These are phyloP conservation scores for Drosophila melanosoma DNA, from an alignment of 2,888 invertebrate species.

Conservation along the genomic window DNA sequence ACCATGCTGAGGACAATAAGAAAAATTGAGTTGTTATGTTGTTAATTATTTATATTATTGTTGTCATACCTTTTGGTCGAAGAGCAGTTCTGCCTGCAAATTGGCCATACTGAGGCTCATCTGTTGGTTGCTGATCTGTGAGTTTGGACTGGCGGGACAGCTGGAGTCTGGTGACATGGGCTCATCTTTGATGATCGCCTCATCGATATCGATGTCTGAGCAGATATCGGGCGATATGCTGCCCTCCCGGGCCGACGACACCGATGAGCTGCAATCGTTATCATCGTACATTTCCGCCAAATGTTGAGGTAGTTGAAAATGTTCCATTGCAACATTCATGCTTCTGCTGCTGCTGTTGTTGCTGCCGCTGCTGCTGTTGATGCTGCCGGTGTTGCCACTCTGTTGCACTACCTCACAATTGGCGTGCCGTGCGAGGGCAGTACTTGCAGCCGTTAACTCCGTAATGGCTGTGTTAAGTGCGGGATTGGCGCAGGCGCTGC, in stretches of 20 bases:
- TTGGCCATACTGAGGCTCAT: constrained; percentile 83
- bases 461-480: constrained; percentile 61
- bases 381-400: constrained; percentile 26
- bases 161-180: constrained; percentile 91
- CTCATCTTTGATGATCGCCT: constrained; percentile 89
- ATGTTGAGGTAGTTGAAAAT: constrained; percentile 81
- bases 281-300: constrained; percentile 68
- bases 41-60: background rate
- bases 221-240: constrained; percentile 82
- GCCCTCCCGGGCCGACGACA: constrained; percentile 75
- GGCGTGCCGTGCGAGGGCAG: constrained; percentile 21
- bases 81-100: constrained; percentile 87
- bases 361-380: constrained; percentile 29
- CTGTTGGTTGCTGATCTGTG: constrained; percentile 72
- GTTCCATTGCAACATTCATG: constrained; percentile 62
- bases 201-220: constrained; percentile 85
- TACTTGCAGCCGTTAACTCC: constrained; percentile 52
- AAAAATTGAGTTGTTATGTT: background rate
- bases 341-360: constrained; percentile 31
- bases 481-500: constrained; percentile 60
- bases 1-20: constrained; percentile 48
- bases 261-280: constrained; percentile 71
- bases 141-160: constrained; percentile 88
- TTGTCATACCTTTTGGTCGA: constrained; percentile 87
- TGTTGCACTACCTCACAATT: constrained; percentile 36